Base-by-base conservation (phyloP, 2,113 vertebrate genomes). In the Platichthys flesus region DNA sequence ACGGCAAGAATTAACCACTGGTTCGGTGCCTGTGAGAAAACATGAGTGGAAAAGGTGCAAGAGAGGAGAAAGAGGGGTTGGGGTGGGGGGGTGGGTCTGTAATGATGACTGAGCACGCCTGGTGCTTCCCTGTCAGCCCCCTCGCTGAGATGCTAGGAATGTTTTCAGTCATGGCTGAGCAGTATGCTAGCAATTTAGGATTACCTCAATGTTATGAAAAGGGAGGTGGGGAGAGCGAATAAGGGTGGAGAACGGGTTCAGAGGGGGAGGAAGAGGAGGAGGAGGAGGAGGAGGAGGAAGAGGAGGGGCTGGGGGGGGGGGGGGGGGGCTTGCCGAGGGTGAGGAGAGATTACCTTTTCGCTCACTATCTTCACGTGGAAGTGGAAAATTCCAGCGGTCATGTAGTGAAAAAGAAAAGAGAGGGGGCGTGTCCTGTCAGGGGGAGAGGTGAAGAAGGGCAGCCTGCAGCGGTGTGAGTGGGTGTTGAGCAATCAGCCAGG, bases 301-400 rank as follows among this genome's bases (percentile, higher is more conserved):
- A 28, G 47, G 14, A 1, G 18, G 59, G 20, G 23, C 15, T 49
- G 24, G 15, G 60, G n/a, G n/a, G n/a, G n/a, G n/a, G n/a, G 26
- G 28, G 24, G 0, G 67, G 52, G 3, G 0, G 65, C 40, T 54
- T 23, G 54, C 35, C 16, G 28, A 40, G 77, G 74, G 79, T 45
- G 64, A 76, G 52, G 84, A 88, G 84, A 88, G 83, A 89, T 90
- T 74, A 93, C 81, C 85, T 89, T 90, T 91, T 89, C 75, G 60
- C 82, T 79, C 73, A 10, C 79, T 90, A 78, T 91, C 81, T 89
- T 82, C 59, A 67, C 52, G 28, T 85, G 85, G 85, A 93, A 92
- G 91, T 91, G 92, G 92, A 93, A 93, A 93, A 92, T 92, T 94
- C 94, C 94, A 92, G 81, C 71, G 59, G 78, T 81, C 76, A n/a